Evolutionary conservation across 2,797 vertebrate genomes (phyloP), one percentile per base, ranked within the genome.

Genomic region (Lacerta agilis): DNA sequence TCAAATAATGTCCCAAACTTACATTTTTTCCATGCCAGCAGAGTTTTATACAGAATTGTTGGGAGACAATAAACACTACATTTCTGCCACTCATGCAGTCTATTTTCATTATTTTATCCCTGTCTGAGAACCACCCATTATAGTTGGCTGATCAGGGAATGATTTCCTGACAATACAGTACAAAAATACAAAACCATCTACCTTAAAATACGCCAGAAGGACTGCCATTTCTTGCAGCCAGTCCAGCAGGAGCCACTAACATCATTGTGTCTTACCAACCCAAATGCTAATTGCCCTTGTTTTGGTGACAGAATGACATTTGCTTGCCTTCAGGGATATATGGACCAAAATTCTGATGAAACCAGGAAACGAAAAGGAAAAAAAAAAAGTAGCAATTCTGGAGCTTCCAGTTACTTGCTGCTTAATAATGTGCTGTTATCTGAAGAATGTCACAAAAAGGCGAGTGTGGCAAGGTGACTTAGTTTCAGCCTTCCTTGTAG

Each of bases 301-400:
- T 25, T 29, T 0, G 1, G 0, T 3, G 5, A 8, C 43, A 79
- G 1, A 1, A 69, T 0, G 27, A 2, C 25, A 41, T 76, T 85
- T 0, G 66, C 38, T 13, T 17, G 2, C 10, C 71, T 10, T 85
- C 11, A 77, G 29, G 86, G 71, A 69, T 15, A 3, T 0, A 3
- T 0, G 6, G 81, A 4, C 23, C 49, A 79, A 38, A n/a, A 33
- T 43, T 79, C 25, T 79, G 77, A 87, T 58, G 58, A 76, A 90
- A 36, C 8, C 69, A 66, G 73, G 41, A 79, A 72, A 45, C 58
- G 4, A 25, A 27, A 3, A 43, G n/a, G 7, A 7, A 17, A 36
- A 5, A 64, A 55, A n/a, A 79, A 11, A 79, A 66, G 64, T 45
- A 66, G 67, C 75, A 73, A 73, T 87, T 38, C 75, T 83, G 73